Conservation (phyloP, 2,888 invertebrate genomes). For the Flexamia atlantica region DNA sequence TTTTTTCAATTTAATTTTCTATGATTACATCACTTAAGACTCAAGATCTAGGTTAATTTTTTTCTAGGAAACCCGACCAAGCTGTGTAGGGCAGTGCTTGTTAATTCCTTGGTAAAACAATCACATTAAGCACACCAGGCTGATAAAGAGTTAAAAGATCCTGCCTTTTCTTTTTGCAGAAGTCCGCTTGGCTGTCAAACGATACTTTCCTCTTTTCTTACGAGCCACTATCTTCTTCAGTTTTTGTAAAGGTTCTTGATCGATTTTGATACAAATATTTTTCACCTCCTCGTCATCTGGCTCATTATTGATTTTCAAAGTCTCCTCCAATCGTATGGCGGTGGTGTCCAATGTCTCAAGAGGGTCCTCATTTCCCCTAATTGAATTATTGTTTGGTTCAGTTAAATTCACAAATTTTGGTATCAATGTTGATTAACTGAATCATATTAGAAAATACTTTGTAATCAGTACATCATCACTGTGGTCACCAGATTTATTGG, state of each 20-base stretch:
- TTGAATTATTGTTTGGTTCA: not conserved
- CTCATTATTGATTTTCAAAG: not conserved
- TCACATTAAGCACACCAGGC: slow-evolving; percentile 30
- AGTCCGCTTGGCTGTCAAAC: slow-evolving; percentile 19
- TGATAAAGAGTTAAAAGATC: not conserved
- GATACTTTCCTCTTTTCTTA: slow-evolving; percentile 36
- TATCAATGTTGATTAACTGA: not conserved
- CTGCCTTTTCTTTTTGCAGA: slow-evolving; percentile 38
- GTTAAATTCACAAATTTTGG: not conserved
- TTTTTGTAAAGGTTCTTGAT: slow-evolving; percentile 1
- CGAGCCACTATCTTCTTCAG: slow-evolving; percentile 28
- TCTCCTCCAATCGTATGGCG: slow-evolving; percentile 1
- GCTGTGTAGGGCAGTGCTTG: not conserved
- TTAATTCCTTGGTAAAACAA: not conserved
- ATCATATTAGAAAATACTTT: no score
- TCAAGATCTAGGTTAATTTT: not conserved
- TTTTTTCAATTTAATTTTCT: no score
- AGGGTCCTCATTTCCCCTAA: not conserved
- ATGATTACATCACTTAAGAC: no score
- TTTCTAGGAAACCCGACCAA: not conserved
- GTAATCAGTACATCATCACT: no score
- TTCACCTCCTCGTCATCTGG: not conserved
- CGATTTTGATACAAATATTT: slow-evolving; percentile 25
- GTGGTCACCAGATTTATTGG: no score
- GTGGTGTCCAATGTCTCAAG: not conserved